Base-by-base conservation (phyloP, 2,797 vertebrate species). In the Tympanoctomys barrerae region DNA sequence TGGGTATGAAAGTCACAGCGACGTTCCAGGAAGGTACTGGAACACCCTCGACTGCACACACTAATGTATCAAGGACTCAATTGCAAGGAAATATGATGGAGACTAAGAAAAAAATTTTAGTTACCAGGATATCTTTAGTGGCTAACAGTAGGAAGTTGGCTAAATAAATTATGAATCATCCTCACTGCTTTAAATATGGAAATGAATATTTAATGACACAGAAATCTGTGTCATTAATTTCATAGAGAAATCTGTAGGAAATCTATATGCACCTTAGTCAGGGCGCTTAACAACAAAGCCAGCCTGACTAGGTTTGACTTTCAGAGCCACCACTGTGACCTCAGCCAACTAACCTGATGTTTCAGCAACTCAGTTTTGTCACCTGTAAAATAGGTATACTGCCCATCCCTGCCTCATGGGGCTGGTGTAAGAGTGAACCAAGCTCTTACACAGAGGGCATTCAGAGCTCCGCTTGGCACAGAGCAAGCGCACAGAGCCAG, bases 161-260 rank as follows among this genome's bases (percentile, higher is more conserved):
- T 93, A 77, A 93, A 82, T 62, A 88, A 85, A 83, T 42, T n/a
- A 87, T 59, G 39, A 94, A 62, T 93, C 64, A 91, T 49, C 39
- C 61, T 95, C 89, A 19, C 22, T 49, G 88, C 49, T 88, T 91
- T 83, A 90, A 95, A 57, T 94, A 81, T 54, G 91, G 62, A 68
- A 75, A 61, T 82, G 42, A 95, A 73, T 80, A 90, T 85, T 89
- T 96, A 93, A 82, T 68, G 68, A 91, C 22, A 82, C 39, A 8
- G 52, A 89, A 89, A 91, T 66, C 11, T 31, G 90, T 46, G 59
- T 82, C 36, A 95, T 42, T 42, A 42, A 42, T 42, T 42, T 42
- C 42, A 42, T 42, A 42, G 4, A 42, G 52, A 54, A 54, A 14
- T 54, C 42, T 49, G 49, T 96, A 87, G 24, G 77, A 92, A 92